phyloP scores from a whole-genome alignment of 35 echinoderm and acorn worm genomes.

The Ophioderma brevispina region DNA sequence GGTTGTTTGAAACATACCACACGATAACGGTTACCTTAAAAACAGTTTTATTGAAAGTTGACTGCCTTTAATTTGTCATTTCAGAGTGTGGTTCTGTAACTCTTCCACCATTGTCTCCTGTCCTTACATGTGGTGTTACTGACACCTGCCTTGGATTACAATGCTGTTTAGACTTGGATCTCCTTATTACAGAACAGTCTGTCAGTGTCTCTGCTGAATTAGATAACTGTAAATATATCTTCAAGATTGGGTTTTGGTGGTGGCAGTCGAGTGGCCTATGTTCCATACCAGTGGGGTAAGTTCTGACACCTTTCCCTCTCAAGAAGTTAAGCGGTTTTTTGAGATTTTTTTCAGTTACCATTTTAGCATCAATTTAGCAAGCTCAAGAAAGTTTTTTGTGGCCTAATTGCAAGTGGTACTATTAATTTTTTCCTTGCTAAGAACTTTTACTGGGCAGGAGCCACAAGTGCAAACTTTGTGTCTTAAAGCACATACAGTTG shows the following conservation, averaged over 20 bases:
- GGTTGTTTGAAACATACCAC: too few relatives aligned
- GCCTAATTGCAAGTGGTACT: too few relatives aligned
- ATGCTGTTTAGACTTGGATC: slow-evolving; percentile 10
- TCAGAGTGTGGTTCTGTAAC: slow-evolving; percentile 5
- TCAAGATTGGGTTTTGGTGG: neutral
- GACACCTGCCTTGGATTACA: slow-evolving; percentile 21
- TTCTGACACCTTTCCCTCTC: neutral
- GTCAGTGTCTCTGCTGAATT: neutral
- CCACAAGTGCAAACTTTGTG: too few relatives aligned
- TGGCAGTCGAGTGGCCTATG: neutral
- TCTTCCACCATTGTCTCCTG: neutral
- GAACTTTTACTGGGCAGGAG: too few relatives aligned
- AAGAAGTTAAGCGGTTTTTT: neutral
- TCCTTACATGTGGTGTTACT: neutral
- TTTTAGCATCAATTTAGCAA: too few relatives aligned
- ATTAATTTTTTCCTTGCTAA: too few relatives aligned
- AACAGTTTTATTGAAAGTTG: too few relatives aligned
- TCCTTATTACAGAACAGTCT: neutral
- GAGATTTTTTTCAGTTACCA: too few relatives aligned
- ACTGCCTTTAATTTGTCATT: too few relatives aligned
- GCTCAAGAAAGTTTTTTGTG: too few relatives aligned
- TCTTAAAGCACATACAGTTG: too few relatives aligned
- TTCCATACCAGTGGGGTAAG: neutral
- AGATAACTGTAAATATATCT: neutral
- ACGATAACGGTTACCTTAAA: too few relatives aligned